Conservation (phyloP, 2,113 vertebrate species). For the Notothenia coriiceps region DNA sequence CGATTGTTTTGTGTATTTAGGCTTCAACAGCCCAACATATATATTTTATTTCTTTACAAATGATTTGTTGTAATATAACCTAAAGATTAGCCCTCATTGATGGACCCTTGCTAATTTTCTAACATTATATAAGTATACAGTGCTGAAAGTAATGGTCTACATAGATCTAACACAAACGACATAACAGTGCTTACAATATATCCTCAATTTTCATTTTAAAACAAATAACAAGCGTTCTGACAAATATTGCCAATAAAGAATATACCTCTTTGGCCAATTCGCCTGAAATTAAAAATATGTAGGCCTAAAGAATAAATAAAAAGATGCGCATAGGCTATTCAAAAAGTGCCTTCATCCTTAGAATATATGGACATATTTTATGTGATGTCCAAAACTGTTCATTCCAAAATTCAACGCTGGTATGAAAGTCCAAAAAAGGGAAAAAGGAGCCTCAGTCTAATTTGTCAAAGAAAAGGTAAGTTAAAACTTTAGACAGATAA, state of each 20-base stretch:
- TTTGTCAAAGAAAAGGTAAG: constrained; percentile 34
- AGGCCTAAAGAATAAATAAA: constrained; percentile 93
- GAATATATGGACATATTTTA: constrained; percentile 63
- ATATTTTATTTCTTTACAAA: constrained; percentile 87
- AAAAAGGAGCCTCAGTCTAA: constrained; percentile 48
- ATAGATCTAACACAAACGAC: constrained; percentile 79
- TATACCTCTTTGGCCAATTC: constrained; percentile 84
- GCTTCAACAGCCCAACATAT: constrained; percentile 76
- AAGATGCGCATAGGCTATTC: constrained; percentile 87
- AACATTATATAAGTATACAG: constrained; percentile 91
- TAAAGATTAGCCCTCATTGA: constrained; percentile 69
- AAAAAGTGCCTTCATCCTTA: constrained; percentile 96
- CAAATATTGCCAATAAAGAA: constrained; percentile 99
- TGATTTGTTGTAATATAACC: constrained; percentile 86
- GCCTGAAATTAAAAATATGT: constrained; percentile 84
- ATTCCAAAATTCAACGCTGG: constrained; percentile 61
- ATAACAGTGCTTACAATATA: constrained; percentile 85
- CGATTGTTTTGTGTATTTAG: constrained; percentile 64
- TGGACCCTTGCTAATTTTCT: constrained; percentile 80
- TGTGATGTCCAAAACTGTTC: constrained; percentile 65
- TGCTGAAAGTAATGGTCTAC: constrained; percentile 89
- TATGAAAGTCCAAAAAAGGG: constrained; percentile 49
- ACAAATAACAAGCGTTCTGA: constrained; percentile 86
- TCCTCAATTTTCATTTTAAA: constrained; percentile 81
- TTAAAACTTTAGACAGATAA: constrained; percentile 57